Conservation (phyloP, 2,888 invertebrate species). For the Heliconius erato region DNA sequence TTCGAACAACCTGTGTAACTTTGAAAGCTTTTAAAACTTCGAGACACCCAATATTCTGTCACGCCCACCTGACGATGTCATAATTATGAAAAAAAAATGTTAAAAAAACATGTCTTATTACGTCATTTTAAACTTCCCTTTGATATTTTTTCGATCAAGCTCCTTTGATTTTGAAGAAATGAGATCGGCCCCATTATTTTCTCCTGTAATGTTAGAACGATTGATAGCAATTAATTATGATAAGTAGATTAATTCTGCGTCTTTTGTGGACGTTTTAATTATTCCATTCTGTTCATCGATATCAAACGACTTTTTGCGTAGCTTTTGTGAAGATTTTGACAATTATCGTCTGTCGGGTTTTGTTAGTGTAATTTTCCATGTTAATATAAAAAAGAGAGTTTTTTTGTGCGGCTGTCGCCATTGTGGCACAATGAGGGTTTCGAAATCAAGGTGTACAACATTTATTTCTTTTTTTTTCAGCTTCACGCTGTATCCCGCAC, state of each 20-base stretch:
- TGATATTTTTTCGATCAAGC: conserved; percentile 79
- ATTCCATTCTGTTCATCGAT: conserved; percentile 43
- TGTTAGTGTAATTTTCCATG: not conserved
- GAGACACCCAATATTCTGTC: conserved; percentile 68
- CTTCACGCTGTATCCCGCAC: too few relatives aligned
- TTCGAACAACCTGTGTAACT: conserved; percentile 44
- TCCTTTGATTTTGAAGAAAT: conserved; percentile 74
- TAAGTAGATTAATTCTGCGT: conserved; percentile 52
- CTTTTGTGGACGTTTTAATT: conserved; percentile 52
- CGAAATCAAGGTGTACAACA: not conserved
- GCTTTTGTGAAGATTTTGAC: conserved; percentile 14
- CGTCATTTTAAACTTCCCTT: conserved; percentile 72
- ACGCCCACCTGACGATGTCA: conserved; percentile 74
- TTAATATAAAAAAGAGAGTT: not conserved
- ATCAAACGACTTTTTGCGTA: conserved; percentile 29
- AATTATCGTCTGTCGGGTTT: not conserved
- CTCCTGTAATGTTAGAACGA: conserved; percentile 55
- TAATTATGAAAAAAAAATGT: conserved; percentile 77
- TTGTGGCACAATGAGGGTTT: not conserved
- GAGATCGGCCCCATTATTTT: conserved; percentile 77
- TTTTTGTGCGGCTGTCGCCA: too few relatives aligned
- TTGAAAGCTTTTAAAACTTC: conserved; percentile 62
- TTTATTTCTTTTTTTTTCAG: not conserved
- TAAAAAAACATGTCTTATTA: conserved; percentile 66
- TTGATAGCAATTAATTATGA: conserved; percentile 69